These are phyloP conservation scores for Mustelus asterias DNA, from an alignment of 2,113 vertebrate species.

Conservation along the genomic window DNA sequence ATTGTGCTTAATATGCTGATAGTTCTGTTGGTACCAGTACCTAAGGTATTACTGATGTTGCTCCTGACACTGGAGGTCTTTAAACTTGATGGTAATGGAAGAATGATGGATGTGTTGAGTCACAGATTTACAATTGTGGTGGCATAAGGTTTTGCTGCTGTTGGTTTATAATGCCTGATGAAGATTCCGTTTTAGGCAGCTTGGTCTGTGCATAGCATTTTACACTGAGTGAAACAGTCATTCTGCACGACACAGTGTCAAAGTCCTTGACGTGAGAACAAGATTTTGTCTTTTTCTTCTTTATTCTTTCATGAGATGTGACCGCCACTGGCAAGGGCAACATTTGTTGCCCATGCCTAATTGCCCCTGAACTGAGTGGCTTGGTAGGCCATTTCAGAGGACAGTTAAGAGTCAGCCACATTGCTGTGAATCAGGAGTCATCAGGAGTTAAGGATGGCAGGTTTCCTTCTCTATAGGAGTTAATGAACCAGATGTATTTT, in stretches of 20 bases:
- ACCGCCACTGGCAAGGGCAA: not conserved
- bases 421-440: not conserved
- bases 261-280: not conserved
- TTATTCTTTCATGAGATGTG: not conserved
- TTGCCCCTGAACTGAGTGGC: not conserved
- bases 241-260: too few species aligned
- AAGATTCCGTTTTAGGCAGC: not conserved
- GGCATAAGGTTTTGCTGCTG: not conserved
- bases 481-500: not conserved
- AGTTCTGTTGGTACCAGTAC: not conserved
- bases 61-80: not conserved
- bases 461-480: not conserved
- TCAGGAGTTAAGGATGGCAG: not conserved
- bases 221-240: too few species aligned
- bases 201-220: not conserved
- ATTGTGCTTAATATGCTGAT: not conserved
- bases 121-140: not conserved
- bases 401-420: not conserved
- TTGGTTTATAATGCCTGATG: not conserved
- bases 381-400: not conserved
- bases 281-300: not conserved
- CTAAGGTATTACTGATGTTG: not conserved
- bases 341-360: not conserved
- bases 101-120: not conserved
- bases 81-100: not conserved